Base-by-base conservation (phyloP, 2,113 vertebrate genomes). In the Mobula hypostoma region DNA sequence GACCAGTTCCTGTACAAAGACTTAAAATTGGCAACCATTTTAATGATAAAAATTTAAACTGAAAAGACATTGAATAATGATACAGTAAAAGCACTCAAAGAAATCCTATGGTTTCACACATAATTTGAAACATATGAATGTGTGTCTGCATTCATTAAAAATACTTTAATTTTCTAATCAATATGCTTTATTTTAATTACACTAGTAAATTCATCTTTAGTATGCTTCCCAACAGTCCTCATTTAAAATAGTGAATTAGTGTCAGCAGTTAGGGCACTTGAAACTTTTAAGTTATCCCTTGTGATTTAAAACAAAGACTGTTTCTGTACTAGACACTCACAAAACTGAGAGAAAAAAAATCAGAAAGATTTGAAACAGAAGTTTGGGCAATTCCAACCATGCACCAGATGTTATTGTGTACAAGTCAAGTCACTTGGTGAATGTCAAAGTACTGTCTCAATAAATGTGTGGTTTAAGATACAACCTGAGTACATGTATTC, bases 181-280 rank as follows among this genome's bases (percentile, higher is more conserved):
- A 74, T 93, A 93, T 74, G 70, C 40, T 93, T 93, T 74, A 93
- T 93, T 93, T 93, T 93, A 93, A 74, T 93, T 93, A 93, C 66
- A 93, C 85, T 74, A 74, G 68, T 56, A 74, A 93, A 93, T 93
- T 93, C 70, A 93, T 93, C 91, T 93, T 74, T 72, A 74, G 66
- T 93, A 27, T 74, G 70, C 68, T 74, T 93, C 91, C 74, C 91
- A 48, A 74, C 70, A 93, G 91, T 74, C 91, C 91, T 93, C 40
- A 74, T 74, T 93, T 93, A 93, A 93, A 93, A 72, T 48, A 9
- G 91, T 48, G 91, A 93, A 74, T 93, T 93, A 74, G 48, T 93
- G 91, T 93, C 40, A 48, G 68, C 68, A 72, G 91, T 72, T 92
- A 93, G 5, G 32, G 70, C 91, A 74, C 40, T 93, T 93, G 91